Base-by-base conservation (phyloP, 1,140 invertebrate genomes). In the Zaprionus ghesquierei region DNA sequence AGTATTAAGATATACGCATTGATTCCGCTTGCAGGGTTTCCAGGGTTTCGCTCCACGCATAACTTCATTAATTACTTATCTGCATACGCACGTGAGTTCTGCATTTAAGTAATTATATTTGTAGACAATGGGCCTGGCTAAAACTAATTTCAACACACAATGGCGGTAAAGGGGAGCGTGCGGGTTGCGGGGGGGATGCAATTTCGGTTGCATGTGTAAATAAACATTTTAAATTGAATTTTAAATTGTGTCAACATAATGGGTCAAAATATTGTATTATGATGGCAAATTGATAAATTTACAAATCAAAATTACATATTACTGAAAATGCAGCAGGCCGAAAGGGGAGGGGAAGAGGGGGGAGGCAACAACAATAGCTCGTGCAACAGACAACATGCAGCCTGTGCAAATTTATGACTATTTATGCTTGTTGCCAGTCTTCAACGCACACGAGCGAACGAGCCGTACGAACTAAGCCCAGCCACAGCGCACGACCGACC, bases 211-310 rank as follows among this genome's bases (percentile, higher is more conserved):
- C 31, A 76, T 65, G 71, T 87, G 75, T 79, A 73, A 86, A 86
- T 82, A 86, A 79, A 89, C 75, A 82, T 70, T 86, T 68, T 61
- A 79, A 86, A 86, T 86, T 76, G 71, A 65, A 86, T 86, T 86
- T 86, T 31, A 74, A 85, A 84, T 84, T 84, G 74, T 86, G 77
- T 80, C 73, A 65, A 82, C 77, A 70, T 62, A 86, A 80, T 80
- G 65, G 76, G 50, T 53, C 49, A 71, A 81, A 77, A 80, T 84
- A 77, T 80, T 85, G 65, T 65, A 87, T 86, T 86, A 89, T 73
- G 71, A 79, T 82, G 84, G 58, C 62, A 86, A 87, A 86, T 86
- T 86, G 82, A 79, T 86, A 79, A 86, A 82, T 86, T 86, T 87
- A 77, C 79, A 62, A 86, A 87, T 86, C 82, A 76, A 79, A 86